Base-by-base conservation (phyloP, 2,113 vertebrate genomes). In the Campylomormyrus tamandua region DNA sequence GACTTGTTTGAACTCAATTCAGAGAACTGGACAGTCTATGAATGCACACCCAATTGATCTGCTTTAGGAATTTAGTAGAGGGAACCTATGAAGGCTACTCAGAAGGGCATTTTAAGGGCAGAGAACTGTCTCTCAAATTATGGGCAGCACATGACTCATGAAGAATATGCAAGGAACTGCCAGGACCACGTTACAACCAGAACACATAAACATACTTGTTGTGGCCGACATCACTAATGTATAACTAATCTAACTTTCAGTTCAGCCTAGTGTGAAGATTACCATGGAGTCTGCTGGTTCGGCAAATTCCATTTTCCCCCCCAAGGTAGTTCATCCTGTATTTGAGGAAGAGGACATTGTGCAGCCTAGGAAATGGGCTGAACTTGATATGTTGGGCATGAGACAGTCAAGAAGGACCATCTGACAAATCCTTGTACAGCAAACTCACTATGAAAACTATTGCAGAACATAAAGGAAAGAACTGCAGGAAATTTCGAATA, bases 211-310 rank as follows among this genome's bases (percentile, higher is more conserved):
- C 83, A 48, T 45, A 11, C 83, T 80, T 80, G 31, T 39, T 39
- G 74, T 42, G 13, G 13, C 35, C 74, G 3, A 39, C 83, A 48
- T 48, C 83, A 48, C 83, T 84, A 84, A 84, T 84, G 19, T 84
- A 84, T 84, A 84, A 84, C 83, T 84, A 84, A 84, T 11, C 83
- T 48, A 24, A 80, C 74, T 80, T 80, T 80, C 74, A 84, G 83
- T 46, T 48, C 83, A 84, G 83, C 45, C 19, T 84, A 21, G 45
- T 48, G 83, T 84, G 48, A 84, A 84, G 83, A n/a, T 84, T 45
- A 84, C 83, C 45, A 6, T 11, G 39, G 10, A 24, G 83, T 84
- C 21, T 84, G 83, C 24, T 46, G 21, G 19, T 39, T 45, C 9
- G 39, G 42, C 83, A 80, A 39, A 84, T 84, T 84, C 45, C 19